A percentile compares a stretch with the other conserved stretches of the same genome.
phyloP scores from a whole-genome alignment of 2,113 vertebrate species.

The Lophura nycthemera region DNA sequence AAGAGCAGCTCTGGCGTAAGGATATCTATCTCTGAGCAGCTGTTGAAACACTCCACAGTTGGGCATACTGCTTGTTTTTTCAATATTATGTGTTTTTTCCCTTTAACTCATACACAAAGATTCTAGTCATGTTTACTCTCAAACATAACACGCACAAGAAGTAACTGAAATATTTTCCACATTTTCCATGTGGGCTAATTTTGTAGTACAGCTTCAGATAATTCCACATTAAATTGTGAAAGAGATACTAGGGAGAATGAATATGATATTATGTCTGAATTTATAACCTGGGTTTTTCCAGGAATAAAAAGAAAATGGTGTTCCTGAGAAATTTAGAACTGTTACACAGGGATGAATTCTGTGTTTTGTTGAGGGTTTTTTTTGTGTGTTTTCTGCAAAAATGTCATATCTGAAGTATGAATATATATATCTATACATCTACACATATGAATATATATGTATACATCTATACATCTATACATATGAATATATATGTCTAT shows the following conservation, averaged over 20 bases:
- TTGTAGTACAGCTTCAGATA: not conserved
- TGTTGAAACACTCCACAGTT: not conserved
- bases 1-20: not conserved
- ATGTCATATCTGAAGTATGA: not conserved
- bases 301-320: not conserved
- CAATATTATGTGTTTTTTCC: not conserved
- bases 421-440: rapidly evolving
- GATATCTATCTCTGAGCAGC: not conserved
- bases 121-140: not conserved
- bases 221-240: not conserved
- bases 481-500: not conserved
- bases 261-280: not conserved
- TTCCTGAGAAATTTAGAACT: not conserved
- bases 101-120: not conserved
- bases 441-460: not conserved
- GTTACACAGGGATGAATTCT: not conserved
- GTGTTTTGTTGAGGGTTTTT: not conserved
- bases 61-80: not conserved
- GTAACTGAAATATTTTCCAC: not conserved
- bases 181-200: not conserved
- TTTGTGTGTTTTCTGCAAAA: not conserved
- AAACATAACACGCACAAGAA: not conserved
- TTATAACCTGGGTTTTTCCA: not conserved
- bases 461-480: rapidly evolving
- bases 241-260: not conserved